Percentiles rank a stretch among this genome's conserved stretches.
Conservation (phyloP, 1,140 invertebrate species). For the Saccostrea glomerata region DNA sequence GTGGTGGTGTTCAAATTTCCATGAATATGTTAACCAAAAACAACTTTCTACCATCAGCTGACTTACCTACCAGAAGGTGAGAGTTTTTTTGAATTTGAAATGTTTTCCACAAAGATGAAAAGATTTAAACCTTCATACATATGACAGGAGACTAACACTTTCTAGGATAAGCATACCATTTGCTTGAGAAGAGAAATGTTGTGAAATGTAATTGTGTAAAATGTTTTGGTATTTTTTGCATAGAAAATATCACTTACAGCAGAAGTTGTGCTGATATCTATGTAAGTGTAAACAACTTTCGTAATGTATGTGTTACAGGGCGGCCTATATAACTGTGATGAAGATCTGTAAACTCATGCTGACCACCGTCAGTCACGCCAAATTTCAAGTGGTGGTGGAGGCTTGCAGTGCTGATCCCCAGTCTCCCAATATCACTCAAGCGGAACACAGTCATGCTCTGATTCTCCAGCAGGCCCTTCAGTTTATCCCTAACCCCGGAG, state of each 20-base stretch:
- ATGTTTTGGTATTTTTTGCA: too few relatives aligned
- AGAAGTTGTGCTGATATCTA: too few relatives aligned
- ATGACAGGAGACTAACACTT: too few relatives aligned
- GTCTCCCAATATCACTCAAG: slow-evolving; percentile 76
- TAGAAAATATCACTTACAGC: too few relatives aligned
- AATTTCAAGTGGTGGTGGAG: slow-evolving; percentile 77
- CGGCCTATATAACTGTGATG: slow-evolving; percentile 92
- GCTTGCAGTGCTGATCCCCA: slow-evolving; percentile 73
- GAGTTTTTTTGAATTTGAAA: too few relatives aligned
- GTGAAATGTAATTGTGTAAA: too few relatives aligned
- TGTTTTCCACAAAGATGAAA: too few relatives aligned
- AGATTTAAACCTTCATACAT: too few relatives aligned
- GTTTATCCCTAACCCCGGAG: slow-evolving; percentile 85
- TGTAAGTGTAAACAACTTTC: not conserved
- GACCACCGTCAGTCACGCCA: slow-evolving; percentile 86
- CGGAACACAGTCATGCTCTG: slow-evolving; percentile 80
- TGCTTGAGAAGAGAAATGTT: too few relatives aligned
- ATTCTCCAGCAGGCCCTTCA: slow-evolving; percentile 88
- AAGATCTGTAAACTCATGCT: slow-evolving; percentile 93
- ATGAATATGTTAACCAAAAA: slow-evolving; percentile 92
- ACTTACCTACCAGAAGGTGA: slow-evolving; percentile 87
- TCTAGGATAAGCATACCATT: too few relatives aligned
- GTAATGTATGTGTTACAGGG: slow-evolving; percentile 78
- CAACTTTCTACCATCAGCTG: slow-evolving; percentile 90
- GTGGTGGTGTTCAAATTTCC: slow-evolving; percentile 89